Base-by-base conservation (phyloP, 2,888 invertebrate species). In the Troides aeacus region DNA sequence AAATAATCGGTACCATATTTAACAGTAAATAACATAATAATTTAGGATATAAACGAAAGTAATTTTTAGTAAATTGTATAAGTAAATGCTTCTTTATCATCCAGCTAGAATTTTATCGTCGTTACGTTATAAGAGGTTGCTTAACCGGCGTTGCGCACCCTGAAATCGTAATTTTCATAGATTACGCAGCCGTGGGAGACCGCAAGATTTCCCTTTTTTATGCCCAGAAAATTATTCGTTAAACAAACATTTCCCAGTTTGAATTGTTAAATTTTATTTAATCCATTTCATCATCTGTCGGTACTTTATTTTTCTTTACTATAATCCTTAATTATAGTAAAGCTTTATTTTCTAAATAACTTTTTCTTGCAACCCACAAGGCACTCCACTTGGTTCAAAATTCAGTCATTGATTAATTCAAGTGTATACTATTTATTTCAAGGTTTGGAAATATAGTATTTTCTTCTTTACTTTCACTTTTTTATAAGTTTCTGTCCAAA, bases 81-180 rank as follows among this genome's bases (percentile, higher is more conserved):
- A 17, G 58, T 36, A 24, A 36, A 8, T 57, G 21, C 50, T 57
- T 56, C 7, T 57, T 64, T 24, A 53, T 59, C 50, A 58, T 23
- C 17, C 39, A 67, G 1, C 36, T 17, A 50, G 24, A 64, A 15
- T 68, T 68, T 59, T 50, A 50, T 58, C 23, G 64, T 36, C n/a
- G 24, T 36, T 62, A 21, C 46, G 65, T 65, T 65, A 62, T 50
- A 61, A 69, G 62, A 62, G 58, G 58, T 65, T 69, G 18, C 69
- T 65, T 50, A 57, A 69, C 42, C 56, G 30, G 50, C 60, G 39
- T 63, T 24, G 60, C 46, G 57, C 64, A 69, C 69, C 69, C 65
- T 69, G 69, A 65, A 69, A 69, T 69, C 36, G 23, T 62, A 65
- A 65, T 69, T 69, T 46, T 69, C 58, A 65, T 57, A 69, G 69